phyloP scores from a whole-genome alignment of 1,140 invertebrate genomes.

The Bombus picipes region DNA sequence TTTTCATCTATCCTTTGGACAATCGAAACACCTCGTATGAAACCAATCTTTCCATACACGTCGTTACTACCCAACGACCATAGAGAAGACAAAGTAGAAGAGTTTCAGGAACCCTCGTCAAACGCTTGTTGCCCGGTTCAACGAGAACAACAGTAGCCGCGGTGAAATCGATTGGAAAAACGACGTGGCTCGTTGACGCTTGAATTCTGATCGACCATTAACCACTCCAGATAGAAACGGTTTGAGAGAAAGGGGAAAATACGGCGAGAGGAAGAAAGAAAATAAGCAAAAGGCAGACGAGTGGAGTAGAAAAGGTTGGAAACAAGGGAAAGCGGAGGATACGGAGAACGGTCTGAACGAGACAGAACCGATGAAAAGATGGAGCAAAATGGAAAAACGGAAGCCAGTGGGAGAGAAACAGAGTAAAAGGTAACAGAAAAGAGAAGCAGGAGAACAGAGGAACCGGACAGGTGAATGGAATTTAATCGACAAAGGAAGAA shows the following conservation, averaged over 20 bases:
- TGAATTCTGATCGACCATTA: conserved; percentile 12
- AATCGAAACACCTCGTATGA: not conserved
- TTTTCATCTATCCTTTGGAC: too few relatives aligned
- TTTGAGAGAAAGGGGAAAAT: not conserved
- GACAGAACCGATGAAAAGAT: not conserved
- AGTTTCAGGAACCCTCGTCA: not conserved
- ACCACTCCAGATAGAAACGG: not conserved
- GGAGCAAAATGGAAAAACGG: not conserved
- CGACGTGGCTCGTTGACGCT: conserved; percentile 3
- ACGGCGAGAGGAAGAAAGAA: too few relatives aligned
- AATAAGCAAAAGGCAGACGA: not conserved
- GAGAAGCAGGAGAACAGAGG: not conserved
- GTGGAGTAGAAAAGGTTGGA: not conserved
- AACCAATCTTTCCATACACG: not conserved
- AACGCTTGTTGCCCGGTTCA: not conserved
- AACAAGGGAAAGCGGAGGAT: too few relatives aligned
- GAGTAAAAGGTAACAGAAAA: not conserved
- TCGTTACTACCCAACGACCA: too few relatives aligned
- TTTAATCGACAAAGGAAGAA: not conserved
- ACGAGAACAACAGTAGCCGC: not conserved
- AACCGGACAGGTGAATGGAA: not conserved
- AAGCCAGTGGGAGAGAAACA: not conserved
- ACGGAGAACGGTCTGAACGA: not conserved
- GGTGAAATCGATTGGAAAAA: conserved; percentile 29
- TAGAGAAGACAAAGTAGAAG: not conserved